Evolutionary conservation across 2,113 vertebrate genomes (phyloP).

Genomic region (Gavia stellata): DNA sequence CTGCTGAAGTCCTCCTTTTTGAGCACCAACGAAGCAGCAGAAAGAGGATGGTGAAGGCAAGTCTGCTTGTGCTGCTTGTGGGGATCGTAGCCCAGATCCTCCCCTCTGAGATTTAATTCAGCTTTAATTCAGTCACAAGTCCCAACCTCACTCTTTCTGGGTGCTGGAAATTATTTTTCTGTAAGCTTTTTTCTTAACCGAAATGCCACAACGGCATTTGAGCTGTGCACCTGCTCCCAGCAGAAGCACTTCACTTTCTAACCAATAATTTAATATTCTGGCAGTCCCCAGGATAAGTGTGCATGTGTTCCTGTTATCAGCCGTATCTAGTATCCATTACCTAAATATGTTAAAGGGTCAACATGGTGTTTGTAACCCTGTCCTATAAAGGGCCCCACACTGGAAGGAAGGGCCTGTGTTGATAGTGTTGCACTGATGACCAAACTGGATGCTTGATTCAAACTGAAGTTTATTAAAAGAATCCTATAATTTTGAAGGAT

Average conservation of each 20-base stretch:
- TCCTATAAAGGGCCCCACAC: neutral
- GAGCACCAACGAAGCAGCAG: neutral
- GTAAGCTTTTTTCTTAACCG: neutral
- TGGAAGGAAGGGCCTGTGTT: neutral
- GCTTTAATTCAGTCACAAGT: neutral
- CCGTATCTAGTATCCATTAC: neutral
- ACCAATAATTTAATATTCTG: neutral
- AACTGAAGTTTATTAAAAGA: neutral
- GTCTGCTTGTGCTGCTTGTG: neutral
- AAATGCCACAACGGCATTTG: neutral
- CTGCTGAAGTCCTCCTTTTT: neutral
- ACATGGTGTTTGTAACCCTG: neutral
- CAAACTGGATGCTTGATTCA: neutral
- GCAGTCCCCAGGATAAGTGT: neutral
- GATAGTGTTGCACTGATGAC: neutral
- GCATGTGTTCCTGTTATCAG: neutral
- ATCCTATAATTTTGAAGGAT: neutral
- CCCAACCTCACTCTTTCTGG: neutral
- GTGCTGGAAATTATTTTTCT: neutral
- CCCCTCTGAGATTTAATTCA: neutral
- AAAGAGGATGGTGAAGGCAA: neutral
- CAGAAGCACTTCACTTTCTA: neutral
- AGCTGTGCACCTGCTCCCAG: slow-evolving; percentile 5
- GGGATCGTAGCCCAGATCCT: neutral
- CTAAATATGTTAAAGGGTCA: neutral